Base-by-base conservation (phyloP, 2,888 invertebrate genomes). In the Shargacucullia verbasci region DNA sequence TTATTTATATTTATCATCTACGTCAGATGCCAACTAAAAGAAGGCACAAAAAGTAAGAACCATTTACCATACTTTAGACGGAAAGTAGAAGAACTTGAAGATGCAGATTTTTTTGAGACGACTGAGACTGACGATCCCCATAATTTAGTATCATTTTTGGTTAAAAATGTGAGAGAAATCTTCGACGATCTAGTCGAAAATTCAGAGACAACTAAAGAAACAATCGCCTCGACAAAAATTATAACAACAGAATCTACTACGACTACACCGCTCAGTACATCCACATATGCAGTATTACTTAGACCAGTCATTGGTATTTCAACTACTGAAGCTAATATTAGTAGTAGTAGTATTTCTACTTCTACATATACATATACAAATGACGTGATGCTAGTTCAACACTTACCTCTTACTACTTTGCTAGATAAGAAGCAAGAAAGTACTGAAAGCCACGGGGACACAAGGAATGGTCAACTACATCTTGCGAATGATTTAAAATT, bases 131-230 rank as follows among this genome's bases (percentile, higher is more conserved):
- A 83, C 13, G 81, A 85, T 48, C 38, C 69, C 27, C 70, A 69
- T 66, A 79, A 86, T 73, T 77, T 89, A 54, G 85, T 87, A 45
- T 81, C 85, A 20, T 80, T 89, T 71, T 71, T 91, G 49, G 81
- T 89, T 37, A 70, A 88, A 59, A 89, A 91, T 70, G 79, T 83
- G 2, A 86, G 84, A 79, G 80, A 87, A 79, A 81, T 91, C 62
- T 90, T 88, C 63, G 65, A 75, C 43, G 81, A 83, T 49, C 29
- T 72, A 10, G 58, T 71, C 14, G 80, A 84, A 5, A 61, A 67
- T 37, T 27, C 56, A 43, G 66, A 74, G 29, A 44, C 29, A 53
- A 41, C 25, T 13, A 46, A 25, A 40, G 39, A 48, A 43, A 43
- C 13, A n/a, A 7, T 15, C 7, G 2, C 29, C 11, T 9, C 37